Conservation (phyloP, 2,888 invertebrate species). For the Drosophila yooni region DNA sequence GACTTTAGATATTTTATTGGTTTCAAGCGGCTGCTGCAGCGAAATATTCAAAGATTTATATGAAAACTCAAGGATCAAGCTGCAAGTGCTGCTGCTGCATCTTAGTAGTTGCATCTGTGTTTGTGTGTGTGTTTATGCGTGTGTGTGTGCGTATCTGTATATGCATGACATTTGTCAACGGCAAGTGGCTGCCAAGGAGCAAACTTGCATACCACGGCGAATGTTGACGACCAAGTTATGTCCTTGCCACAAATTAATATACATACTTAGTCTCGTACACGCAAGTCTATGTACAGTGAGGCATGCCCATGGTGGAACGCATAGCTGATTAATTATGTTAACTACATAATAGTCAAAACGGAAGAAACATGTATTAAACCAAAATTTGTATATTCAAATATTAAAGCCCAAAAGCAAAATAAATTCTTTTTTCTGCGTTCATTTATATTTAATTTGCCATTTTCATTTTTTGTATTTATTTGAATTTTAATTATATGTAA, state of each 20-base stretch:
- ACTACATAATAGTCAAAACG: not conserved
- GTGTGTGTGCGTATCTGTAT: constrained; percentile 41
- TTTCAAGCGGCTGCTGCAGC: constrained; percentile 47
- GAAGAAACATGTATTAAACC: not conserved
- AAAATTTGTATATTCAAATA: not conserved
- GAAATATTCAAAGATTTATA: constrained; percentile 72
- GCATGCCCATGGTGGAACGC: not conserved
- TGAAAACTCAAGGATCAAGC: constrained; percentile 71
- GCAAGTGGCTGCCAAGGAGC: constrained; percentile 69
- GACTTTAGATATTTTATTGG: constrained; percentile 58
- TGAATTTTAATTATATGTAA: no score
- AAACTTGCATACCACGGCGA: constrained; percentile 50
- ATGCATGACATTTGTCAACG: constrained; percentile 75
- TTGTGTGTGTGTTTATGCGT: constrained; percentile 18
- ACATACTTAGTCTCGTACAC: constrained; percentile 23
- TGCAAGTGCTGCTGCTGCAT: constrained; percentile 38
- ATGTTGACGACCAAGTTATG: constrained; percentile 76
- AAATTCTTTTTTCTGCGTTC: not conserved
- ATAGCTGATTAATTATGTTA: not conserved
- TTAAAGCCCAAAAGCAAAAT: not conserved
- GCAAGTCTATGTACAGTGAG: constrained; percentile 35
- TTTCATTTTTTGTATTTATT: no score
- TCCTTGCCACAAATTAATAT: constrained; percentile 65
- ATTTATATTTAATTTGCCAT: not conserved
- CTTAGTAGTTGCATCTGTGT: constrained; percentile 40